These are phyloP conservation scores for Pygoscelis adeliae DNA, from an alignment of 2,113 vertebrate species.

Conservation along the genomic window DNA sequence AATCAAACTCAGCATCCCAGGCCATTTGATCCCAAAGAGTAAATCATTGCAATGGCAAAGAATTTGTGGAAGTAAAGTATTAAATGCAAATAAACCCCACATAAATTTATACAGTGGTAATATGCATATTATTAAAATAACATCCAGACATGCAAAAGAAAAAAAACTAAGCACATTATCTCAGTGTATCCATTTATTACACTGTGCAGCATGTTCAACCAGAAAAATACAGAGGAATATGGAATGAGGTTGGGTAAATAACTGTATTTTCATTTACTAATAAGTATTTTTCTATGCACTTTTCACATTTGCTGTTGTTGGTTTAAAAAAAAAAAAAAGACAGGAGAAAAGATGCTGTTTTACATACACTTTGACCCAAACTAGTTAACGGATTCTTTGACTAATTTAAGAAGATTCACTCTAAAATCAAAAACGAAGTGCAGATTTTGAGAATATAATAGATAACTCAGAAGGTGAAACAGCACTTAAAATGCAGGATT, in stretches of 20 bases:
- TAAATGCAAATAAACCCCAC: background rate
- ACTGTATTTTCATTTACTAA: background rate
- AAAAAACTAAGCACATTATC: background rate
- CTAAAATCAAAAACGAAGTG: background rate
- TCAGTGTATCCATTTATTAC: background rate
- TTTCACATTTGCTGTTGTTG: background rate
- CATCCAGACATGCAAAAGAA: background rate
- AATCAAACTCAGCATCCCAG: background rate
- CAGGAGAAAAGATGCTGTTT: background rate
- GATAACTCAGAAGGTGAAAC: background rate
- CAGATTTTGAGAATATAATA: background rate
- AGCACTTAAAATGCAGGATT: background rate
- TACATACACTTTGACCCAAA: accelerated
- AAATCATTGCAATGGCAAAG: background rate
- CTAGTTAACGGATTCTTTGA: background rate
- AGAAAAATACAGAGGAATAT: background rate
- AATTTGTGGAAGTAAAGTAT: background rate
- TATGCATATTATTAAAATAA: background rate
- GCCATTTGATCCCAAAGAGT: background rate
- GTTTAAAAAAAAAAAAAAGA: background rate
- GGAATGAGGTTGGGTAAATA: background rate
- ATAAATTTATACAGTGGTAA: background rate
- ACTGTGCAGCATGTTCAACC: background rate
- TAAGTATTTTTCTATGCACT: background rate
- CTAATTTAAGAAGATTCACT: background rate